Evolutionary conservation across 2,888 invertebrate genomes (phyloP).

Genomic region (Metellina segmentata): DNA sequence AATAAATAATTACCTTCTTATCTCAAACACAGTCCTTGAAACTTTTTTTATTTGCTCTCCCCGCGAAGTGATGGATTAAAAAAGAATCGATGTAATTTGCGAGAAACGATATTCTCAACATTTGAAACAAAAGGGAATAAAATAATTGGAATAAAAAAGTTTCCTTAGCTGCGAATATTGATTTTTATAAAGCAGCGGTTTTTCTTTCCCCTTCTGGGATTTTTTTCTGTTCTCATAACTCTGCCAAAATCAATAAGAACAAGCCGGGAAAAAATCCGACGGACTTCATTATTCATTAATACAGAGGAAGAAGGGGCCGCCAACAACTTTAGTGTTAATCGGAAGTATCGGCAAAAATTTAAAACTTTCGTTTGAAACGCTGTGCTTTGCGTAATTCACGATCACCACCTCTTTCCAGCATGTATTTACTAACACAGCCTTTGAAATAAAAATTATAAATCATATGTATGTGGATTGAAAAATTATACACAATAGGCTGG

Average conservation of each 20-base stretch:
- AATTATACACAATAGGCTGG: too few relatives aligned
- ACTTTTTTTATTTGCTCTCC: not conserved
- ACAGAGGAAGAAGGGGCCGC: not conserved
- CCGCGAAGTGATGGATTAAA: not conserved
- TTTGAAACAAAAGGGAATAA: constrained; percentile 22
- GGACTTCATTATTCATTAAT: constrained; percentile 48
- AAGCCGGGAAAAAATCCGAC: not conserved
- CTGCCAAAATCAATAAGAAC: constrained; percentile 12
- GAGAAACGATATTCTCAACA: constrained; percentile 2
- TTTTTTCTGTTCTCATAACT: not conserved
- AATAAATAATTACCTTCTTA: not conserved
- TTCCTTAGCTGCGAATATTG: constrained; percentile 14
- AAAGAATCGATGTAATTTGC: not conserved
- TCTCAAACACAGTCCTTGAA: not conserved
- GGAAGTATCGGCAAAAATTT: not conserved
- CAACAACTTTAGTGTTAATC: constrained; percentile 25
- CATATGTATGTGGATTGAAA: too few relatives aligned
- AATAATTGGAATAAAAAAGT: constrained; percentile 7
- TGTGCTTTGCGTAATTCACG: not conserved
- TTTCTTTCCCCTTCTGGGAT: not conserved
- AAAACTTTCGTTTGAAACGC: not conserved
- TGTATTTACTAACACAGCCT: not conserved
- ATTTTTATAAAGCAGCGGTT: not conserved
- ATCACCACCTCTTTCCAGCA: not conserved
- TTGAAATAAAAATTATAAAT: not conserved